Conservation (phyloP, 2,888 invertebrate species). For the Oxytorus armatus region DNA sequence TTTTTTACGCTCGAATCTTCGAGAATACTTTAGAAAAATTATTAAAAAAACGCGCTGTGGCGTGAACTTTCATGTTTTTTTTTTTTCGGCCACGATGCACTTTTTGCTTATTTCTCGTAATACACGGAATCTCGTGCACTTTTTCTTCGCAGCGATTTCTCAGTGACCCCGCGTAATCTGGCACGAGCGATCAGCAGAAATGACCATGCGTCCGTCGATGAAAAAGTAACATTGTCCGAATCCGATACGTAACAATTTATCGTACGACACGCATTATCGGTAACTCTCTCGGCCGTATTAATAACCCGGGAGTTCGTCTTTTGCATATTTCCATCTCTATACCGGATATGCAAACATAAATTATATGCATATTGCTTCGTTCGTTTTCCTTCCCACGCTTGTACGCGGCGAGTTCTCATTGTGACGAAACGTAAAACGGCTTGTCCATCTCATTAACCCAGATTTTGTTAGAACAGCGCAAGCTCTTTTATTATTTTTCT, state of each 20-base stretch:
- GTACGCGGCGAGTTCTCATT: neutral
- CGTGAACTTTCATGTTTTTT: conserved; percentile 3
- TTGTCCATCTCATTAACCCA: conserved; percentile 27
- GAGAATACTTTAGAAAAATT: neutral
- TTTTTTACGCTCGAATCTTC: neutral
- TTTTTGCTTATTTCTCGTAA: conserved; percentile 4
- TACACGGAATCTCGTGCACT: conserved; percentile 15
- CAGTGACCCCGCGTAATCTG: conserved; percentile 2
- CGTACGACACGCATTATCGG: conserved; percentile 10
- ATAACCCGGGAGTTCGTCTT: too few species aligned
- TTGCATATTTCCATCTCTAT: conserved; percentile 9
- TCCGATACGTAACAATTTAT: neutral
- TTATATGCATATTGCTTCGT: conserved; percentile 37
- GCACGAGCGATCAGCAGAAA: neutral
- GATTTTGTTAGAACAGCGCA: conserved; percentile 31
- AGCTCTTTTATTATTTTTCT: conserved; percentile 25
- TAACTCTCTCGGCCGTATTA: neutral
- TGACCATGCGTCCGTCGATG: neutral
- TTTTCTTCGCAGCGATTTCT: neutral
- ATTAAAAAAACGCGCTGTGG: neutral
- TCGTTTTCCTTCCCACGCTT: conserved; percentile 23
- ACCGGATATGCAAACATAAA: conserved; percentile 41
- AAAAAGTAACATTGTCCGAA: conserved; percentile 4
- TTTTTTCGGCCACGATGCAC: neutral
- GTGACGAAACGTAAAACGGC: conserved; percentile 1